A percentile compares a stretch with the other conserved stretches of the same genome.
Conservation (phyloP, 1,140 invertebrate species). For the Philopotamus ludificatus region DNA sequence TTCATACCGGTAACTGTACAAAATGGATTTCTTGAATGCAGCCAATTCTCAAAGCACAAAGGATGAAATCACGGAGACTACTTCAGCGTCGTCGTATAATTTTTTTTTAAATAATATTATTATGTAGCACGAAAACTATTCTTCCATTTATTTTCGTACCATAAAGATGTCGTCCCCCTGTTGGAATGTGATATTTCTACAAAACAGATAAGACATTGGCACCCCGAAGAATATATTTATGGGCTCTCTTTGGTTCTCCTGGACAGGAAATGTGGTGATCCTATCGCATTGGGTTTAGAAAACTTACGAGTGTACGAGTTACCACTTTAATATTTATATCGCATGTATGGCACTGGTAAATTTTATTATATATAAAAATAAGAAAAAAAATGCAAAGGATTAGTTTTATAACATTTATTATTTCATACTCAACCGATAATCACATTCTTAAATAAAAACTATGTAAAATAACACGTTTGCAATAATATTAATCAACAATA, state of each 20-base stretch:
- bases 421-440: too few species aligned
- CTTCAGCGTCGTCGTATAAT: neutral
- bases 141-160: neutral
- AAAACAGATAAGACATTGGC: constrained; percentile 40
- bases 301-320: too few species aligned
- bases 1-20: constrained; percentile 22
- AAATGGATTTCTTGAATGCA: constrained; percentile 38
- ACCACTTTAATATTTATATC: too few species aligned
- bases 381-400: too few species aligned
- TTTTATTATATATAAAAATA: too few species aligned
- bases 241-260: constrained; percentile 41
- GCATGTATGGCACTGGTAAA: too few species aligned
- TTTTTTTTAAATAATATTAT: neutral
- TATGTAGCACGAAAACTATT: too few species aligned
- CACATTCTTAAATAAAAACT: too few species aligned
- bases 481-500: too few species aligned
- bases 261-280: constrained; percentile 57
- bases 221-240: constrained; percentile 40
- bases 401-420: too few species aligned
- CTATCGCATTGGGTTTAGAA: constrained; percentile 44
- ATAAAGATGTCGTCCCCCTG: constrained; percentile 28
- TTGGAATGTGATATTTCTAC: constrained; percentile 22
- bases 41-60: constrained; percentile 36
- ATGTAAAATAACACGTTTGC: too few species aligned
- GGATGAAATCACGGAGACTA: constrained; percentile 35